Conservation (phyloP, 2,113 vertebrate genomes). For the Columba livia region DNA sequence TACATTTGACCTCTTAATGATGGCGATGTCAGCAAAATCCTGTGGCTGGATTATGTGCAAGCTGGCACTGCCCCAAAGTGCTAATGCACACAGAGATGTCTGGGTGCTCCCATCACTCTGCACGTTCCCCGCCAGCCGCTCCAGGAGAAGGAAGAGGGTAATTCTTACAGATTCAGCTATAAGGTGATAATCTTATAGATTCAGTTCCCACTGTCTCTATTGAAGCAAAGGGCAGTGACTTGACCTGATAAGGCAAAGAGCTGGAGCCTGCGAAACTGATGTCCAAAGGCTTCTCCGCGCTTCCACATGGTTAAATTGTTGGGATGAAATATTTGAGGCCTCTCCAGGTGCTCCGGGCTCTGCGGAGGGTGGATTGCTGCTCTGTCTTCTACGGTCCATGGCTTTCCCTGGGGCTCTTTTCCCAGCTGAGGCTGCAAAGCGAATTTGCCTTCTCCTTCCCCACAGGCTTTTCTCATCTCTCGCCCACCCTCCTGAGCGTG, state of each 20-base stretch:
- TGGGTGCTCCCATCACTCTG: background rate
- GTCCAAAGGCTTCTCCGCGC: background rate
- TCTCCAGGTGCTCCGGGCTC: background rate
- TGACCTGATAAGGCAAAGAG: background rate
- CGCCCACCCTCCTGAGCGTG: background rate
- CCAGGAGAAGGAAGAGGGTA: no score
- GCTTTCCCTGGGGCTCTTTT: background rate
- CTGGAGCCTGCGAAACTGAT: background rate
- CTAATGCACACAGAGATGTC: no score
- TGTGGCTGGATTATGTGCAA: background rate
- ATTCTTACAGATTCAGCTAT: background rate
- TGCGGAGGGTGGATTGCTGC: background rate
- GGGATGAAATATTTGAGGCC: background rate
- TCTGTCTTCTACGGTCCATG: no score
- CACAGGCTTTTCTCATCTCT: background rate
- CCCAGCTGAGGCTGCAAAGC: background rate
- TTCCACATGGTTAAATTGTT: fast-evolving
- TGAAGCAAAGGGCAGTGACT: background rate
- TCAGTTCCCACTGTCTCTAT: background rate
- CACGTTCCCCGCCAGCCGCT: fast-evolving
- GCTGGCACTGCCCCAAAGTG: background rate
- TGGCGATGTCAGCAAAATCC: background rate
- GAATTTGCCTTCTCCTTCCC: background rate
- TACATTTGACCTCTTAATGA: background rate
- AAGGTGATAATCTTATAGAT: background rate